Conservation (phyloP, 2,888 invertebrate species). For the Lycocerus yunnanus region DNA sequence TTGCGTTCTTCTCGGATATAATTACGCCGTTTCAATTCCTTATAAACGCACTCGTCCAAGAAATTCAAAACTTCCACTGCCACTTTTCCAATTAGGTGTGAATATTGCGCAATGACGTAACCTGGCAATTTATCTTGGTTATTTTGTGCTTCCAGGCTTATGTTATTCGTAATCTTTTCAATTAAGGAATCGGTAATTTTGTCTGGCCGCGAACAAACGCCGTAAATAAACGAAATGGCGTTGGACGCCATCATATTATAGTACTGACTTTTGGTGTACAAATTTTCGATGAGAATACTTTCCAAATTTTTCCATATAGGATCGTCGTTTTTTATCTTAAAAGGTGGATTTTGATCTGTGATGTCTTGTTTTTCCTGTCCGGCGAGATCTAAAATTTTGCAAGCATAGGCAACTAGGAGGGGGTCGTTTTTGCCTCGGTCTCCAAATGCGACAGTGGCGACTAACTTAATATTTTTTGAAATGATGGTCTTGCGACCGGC, state of each 20-base stretch:
- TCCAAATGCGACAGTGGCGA: conserved; percentile 74
- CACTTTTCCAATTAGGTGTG: conserved; percentile 71
- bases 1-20: conserved; percentile 46
- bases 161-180: conserved; percentile 19
- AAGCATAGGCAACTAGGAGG: conserved; percentile 62
- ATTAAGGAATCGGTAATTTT: conserved; percentile 49
- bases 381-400: conserved; percentile 62
- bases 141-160: conserved; percentile 29
- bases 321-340: conserved; percentile 55
- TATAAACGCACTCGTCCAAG: conserved; percentile 81
- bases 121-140: conserved; percentile 7
- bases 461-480: conserved; percentile 71
- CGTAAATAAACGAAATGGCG: conserved; percentile 65
- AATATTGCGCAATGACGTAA: conserved; percentile 48
- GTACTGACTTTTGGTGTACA: conserved; percentile 54
- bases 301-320: conserved; percentile 61
- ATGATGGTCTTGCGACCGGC: conserved; percentile 47
- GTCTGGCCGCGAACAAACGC: conserved; percentile 66
- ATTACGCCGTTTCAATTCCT: conserved; percentile 75
- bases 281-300: conserved; percentile 56
- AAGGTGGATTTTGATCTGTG: conserved; percentile 46
- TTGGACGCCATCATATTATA: conserved; percentile 64
- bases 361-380: conserved; percentile 49
- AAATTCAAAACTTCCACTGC: conserved; percentile 80
- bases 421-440: conserved; percentile 58